Evolutionary conservation across 1,140 invertebrate genomes (phyloP), one percentile per base, ranked within the genome.

Genomic region (Macrobrachium nipponense): DNA sequence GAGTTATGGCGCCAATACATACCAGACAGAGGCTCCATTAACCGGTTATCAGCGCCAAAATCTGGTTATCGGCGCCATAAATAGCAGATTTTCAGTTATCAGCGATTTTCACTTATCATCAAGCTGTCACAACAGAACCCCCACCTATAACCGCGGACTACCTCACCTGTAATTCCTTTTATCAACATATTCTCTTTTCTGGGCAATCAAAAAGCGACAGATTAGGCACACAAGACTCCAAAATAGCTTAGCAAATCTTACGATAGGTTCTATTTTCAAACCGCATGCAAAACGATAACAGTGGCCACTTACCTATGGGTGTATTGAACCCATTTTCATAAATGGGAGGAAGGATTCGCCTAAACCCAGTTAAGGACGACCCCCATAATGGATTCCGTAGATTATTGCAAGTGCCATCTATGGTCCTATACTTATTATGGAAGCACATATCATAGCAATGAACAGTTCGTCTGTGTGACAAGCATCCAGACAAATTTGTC

Each of bases 291-390:
- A 5, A 70, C 8, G 0, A n/a, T n/a, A n/a, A n/a, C 17, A 66
- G 64, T 11, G 17, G 23, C 5, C 20, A 75, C 90, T 90, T 90
- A 93, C 93, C 98, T n/a, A 97, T 94, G 2, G 97, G 98, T 80
- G 95, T 95, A 89, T 97, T 98, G 90, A 99, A 98, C 36, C 98
- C 98, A 91, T 99, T 99, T 93, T 99, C 98, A 91, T 99, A 99
- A 76, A 96, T 94, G 0, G 98, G 95, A 87, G 94, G 94, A 0
- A 98, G 91, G 15, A 99, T 91, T 89, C 98, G 92, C 27, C 94
- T 91, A 89, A 99, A 98, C 10, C 95, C 95, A 0, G 95, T 97
- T 81, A 98, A 94, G 0, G 98, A 97, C 0, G 97, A 94, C 8
- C 98, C 98, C 96, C 97, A 98, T 14, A 95, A 95, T 5, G 98